Base-by-base conservation (phyloP, 2,797 vertebrate genomes). In the Diplodus sargus region DNA sequence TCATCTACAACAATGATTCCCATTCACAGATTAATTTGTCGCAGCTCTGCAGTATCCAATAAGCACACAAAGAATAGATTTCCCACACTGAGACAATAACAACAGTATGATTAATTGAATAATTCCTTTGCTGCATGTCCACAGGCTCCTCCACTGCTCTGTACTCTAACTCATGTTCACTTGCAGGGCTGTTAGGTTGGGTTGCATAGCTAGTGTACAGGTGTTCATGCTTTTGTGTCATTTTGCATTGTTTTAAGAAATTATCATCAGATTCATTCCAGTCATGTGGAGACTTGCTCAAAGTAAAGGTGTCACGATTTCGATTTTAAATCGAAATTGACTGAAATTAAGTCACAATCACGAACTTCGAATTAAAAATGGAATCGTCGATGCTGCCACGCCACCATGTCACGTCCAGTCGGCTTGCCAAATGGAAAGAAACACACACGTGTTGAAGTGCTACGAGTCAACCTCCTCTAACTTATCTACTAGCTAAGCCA, bases 21-120 rank as follows among this genome's bases (percentile, higher is more conserved):
- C 72, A 49, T 76, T 79, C 71, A 68, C 22, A 57, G 63, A 74
- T 66, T 68, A n/a, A 73, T 85, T 49, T 82, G 76, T 79, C 9
- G n/a, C 66, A 62, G 83, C 79, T 79, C 66, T 47, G 43, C 76
- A 22, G 57, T 17, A 4, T 74, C 69, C 78, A 64, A 78, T 70
- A 23, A 72, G 66, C 66, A 28, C 61, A 77, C 54, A 75, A 71
- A 57, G 80, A 83, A 69, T 20, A 49, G 57, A 78, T 80, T 75
- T 28, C 45, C 42, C 62, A n/a, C 59, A 23, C 47, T 15, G 56
- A 71, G 62, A 79, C 59, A 47, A 72, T 71, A 76, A 64, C 67
- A 57, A 73, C 34, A 15, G 18, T 1, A 16, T 0, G 4, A 85
- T 70, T 78, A 74, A 76, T 58, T 60, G 63, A 78, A 56, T 71